phyloP scores from a whole-genome alignment of 2,888 invertebrate species.

The Acanthopleura granulata region DNA sequence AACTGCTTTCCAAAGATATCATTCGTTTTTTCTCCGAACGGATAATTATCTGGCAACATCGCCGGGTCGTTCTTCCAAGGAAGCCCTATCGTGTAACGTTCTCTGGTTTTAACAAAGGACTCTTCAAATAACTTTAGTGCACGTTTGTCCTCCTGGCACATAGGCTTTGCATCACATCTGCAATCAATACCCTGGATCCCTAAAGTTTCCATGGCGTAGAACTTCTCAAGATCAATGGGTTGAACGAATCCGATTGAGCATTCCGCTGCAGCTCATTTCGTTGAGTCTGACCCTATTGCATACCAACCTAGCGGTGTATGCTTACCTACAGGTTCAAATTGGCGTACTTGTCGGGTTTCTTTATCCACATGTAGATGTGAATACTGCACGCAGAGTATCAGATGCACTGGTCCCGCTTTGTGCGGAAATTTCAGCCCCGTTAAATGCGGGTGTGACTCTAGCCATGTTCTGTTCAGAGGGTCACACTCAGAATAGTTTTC shows the following conservation, averaged over 20 bases:
- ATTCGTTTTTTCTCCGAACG: conserved; percentile 18
- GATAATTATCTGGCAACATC: neutral
- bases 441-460: neutral
- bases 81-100: conserved; percentile 19
- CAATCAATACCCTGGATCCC: conserved; percentile 21
- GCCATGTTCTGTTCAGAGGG: conserved; percentile 4
- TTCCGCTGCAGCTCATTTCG: neutral
- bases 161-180: neutral
- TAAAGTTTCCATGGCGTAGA: conserved; percentile 21
- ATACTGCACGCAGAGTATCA: neutral
- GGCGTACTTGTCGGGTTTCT: neutral
- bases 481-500: conserved; percentile 23
- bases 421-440: neutral
- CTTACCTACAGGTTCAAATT: neutral
- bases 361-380: conserved; percentile 8
- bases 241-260: conserved; percentile 19
- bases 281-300: no score
- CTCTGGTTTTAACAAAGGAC: neutral
- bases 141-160: neutral
- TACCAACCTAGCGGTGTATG: neutral
- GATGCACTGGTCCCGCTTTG: conserved; percentile 3
- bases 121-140: neutral
- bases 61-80: conserved; percentile 25
- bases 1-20: conserved; percentile 18
- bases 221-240: conserved; percentile 14